Percentiles rank a stretch among this genome's conserved stretches.
These are phyloP conservation scores for Venustoraphidia nigricollis DNA, from an alignment of 2,888 invertebrate species.

Conservation along the genomic window DNA sequence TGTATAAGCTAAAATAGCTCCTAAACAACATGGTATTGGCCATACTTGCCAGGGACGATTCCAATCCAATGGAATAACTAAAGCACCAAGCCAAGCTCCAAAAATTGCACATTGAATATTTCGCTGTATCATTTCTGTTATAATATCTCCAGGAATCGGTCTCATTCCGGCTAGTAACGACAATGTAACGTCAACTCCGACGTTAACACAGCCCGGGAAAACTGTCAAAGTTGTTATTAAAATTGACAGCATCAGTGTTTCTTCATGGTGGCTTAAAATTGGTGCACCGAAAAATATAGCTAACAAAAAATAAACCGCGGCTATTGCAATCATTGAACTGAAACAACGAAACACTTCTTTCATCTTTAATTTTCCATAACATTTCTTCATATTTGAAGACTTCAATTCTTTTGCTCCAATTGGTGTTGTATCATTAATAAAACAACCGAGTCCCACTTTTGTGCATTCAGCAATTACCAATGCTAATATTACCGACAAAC, in stretches of 20 bases:
- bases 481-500: slow-evolving; percentile 24
- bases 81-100: slow-evolving; percentile 73
- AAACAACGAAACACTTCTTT: slow-evolving; percentile 35
- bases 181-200: slow-evolving; percentile 40
- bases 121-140: slow-evolving; percentile 38
- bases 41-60: slow-evolving; percentile 76
- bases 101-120: slow-evolving; percentile 42
- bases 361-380: slow-evolving; percentile 26
- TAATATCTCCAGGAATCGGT: slow-evolving; percentile 32
- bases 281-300: slow-evolving; percentile 57
- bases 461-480: slow-evolving; percentile 34
- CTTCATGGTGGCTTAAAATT: slow-evolving; percentile 41
- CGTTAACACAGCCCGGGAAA: slow-evolving; percentile 43
- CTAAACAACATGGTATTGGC: slow-evolving; percentile 57
- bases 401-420: slow-evolving; percentile 4
- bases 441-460: slow-evolving; percentile 27
- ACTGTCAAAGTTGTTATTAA: slow-evolving; percentile 44
- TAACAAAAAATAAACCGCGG: slow-evolving; percentile 37
- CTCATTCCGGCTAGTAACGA: slow-evolving; percentile 36
- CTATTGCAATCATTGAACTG: slow-evolving; percentile 29
- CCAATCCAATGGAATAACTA: slow-evolving; percentile 83
- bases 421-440: slow-evolving; percentile 16
- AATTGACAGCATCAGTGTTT: slow-evolving; percentile 49
- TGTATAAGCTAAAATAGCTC: slow-evolving; percentile 47
- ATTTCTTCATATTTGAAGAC: slow-evolving; percentile 21